Conservation (phyloP, 2,797 vertebrate species). For the Parauchenoglanis ngamensis region DNA sequence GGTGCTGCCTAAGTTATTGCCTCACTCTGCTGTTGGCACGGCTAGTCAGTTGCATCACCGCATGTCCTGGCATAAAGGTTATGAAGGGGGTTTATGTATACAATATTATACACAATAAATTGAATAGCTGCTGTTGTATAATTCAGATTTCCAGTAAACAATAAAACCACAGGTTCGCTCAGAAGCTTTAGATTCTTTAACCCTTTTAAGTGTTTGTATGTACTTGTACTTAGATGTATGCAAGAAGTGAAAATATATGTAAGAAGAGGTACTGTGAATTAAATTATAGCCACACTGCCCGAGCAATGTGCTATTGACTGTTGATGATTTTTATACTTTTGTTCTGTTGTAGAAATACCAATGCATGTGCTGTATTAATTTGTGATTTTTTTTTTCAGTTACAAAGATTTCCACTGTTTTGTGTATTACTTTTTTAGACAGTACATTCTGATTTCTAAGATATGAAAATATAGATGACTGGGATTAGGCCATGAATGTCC, state of each 20-base stretch:
- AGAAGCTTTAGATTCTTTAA: background rate
- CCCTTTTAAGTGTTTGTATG: slow-evolving; percentile 46
- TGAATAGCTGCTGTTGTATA: background rate
- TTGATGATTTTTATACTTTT: background rate
- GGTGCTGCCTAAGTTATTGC: slow-evolving; percentile 60
- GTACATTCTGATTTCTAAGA: background rate
- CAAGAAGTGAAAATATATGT: background rate
- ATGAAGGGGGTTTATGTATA: background rate
- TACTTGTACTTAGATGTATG: slow-evolving; percentile 49
- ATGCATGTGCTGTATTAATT: background rate
- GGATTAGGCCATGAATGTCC: background rate
- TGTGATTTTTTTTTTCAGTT: background rate
- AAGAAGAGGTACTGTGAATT: background rate
- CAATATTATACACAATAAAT: background rate
- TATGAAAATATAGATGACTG: background rate
- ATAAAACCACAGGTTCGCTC: background rate
- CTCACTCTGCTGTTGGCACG: slow-evolving; percentile 62
- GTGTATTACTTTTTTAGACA: background rate
- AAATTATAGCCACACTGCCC: background rate
- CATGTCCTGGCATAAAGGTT: slow-evolving; percentile 57
- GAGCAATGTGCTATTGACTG: background rate
- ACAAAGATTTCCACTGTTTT: background rate
- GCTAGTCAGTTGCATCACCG: slow-evolving; percentile 67
- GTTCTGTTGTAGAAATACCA: background rate
- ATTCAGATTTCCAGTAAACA: background rate